phyloP scores from a whole-genome alignment of 2,113 vertebrate genomes.

The Numida meleagris region DNA sequence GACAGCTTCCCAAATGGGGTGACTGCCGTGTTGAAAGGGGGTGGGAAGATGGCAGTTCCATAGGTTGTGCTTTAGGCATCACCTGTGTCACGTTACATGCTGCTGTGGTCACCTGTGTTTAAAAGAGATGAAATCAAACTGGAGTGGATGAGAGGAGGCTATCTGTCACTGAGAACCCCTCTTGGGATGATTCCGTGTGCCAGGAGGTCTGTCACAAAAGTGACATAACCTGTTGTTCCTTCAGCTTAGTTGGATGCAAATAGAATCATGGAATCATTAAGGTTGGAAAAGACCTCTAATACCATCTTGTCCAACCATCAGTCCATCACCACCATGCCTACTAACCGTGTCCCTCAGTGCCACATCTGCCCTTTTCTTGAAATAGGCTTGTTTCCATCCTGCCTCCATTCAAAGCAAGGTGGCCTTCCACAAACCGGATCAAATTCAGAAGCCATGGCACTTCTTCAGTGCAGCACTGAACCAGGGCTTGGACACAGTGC shows the following conservation, averaged over 20 bases:
- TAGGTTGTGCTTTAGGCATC: neutral
- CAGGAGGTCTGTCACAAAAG: neutral
- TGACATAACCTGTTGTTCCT: neutral
- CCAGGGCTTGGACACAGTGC: neutral
- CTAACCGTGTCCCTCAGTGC: too few relatives aligned
- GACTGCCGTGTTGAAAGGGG: neutral
- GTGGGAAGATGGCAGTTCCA: neutral
- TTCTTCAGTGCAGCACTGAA: neutral
- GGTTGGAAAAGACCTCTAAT: too few relatives aligned
- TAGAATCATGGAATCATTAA: too few relatives aligned
- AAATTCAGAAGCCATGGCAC: fast-evolving
- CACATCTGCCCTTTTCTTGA: too few relatives aligned
- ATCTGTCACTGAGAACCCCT: neutral
- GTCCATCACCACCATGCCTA: too few relatives aligned
- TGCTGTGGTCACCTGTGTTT: neutral
- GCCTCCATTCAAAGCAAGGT: neutral
- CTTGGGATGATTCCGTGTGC: neutral
- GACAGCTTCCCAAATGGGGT: neutral
- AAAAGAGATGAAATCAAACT: fast-evolving
- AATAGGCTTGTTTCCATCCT: neutral
- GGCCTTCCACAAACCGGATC: neutral
- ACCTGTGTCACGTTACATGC: fast-evolving
- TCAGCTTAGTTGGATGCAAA: neutral
- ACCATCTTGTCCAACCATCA: too few relatives aligned
- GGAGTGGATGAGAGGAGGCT: neutral